Percentiles rank a stretch among this genome's conserved stretches.
phyloP scores from a whole-genome alignment of 1,140 invertebrate genomes.

The Sminthurinus signatus region DNA sequence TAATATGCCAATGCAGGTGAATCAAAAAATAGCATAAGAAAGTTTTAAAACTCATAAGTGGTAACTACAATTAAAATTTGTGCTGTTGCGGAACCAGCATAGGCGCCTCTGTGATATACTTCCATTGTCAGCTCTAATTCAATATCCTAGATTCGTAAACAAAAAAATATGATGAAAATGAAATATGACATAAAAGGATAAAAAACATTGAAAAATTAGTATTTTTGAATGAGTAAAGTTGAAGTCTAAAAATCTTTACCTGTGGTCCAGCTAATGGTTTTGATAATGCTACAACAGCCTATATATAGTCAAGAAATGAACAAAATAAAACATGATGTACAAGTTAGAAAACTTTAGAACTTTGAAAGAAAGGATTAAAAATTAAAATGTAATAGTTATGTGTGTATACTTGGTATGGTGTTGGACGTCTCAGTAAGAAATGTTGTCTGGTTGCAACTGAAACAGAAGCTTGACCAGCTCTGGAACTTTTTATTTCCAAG shows the following conservation, averaged over 20 bases:
- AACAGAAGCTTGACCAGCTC: slow-evolving; percentile 56
- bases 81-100: slow-evolving; percentile 70
- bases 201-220: not conserved
- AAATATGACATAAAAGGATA: not conserved
- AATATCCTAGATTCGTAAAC: slow-evolving; percentile 70
- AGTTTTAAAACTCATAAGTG: slow-evolving; percentile 65
- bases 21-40: not conserved
- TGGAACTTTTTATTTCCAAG: slow-evolving; percentile 59
- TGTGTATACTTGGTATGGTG: slow-evolving; percentile 56
- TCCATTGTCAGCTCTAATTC: slow-evolving; percentile 81
- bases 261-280: slow-evolving; percentile 65
- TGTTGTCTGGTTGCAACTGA: slow-evolving; percentile 56
- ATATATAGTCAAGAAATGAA: no score
- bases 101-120: slow-evolving; percentile 60
- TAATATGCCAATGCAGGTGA: no score
- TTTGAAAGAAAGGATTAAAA: no score
- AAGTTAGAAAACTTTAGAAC: no score
- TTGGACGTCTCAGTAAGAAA: slow-evolving; percentile 54
- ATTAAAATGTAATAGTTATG: no score
- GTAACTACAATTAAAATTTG: slow-evolving; percentile 79
- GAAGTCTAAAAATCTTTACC: slow-evolving; percentile 8
- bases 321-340: no score
- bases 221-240: not conserved
- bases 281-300: slow-evolving; percentile 65
- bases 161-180: not conserved